Conservation (phyloP, 2,113 vertebrate genomes). For the Bubo blakistoni region DNA sequence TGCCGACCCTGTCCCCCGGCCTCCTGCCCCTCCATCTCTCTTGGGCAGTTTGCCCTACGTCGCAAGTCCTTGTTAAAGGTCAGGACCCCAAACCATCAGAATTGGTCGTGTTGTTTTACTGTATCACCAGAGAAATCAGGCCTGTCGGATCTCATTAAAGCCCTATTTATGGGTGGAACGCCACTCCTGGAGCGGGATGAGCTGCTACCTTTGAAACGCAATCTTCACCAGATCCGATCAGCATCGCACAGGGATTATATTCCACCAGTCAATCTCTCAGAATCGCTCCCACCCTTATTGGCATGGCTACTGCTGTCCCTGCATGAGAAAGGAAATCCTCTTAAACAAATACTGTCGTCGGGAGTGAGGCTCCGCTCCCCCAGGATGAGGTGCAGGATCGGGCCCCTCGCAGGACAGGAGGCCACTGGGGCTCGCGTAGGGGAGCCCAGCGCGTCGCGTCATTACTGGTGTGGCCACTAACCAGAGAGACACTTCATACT, state of each 20-base stretch:
- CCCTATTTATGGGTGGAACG: conserved; percentile 27
- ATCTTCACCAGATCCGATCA: conserved; percentile 15
- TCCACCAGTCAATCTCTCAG: conserved; percentile 11
- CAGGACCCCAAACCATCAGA: conserved; percentile 79
- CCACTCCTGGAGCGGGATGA: conserved; percentile 14
- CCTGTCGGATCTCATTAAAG: conserved; percentile 69
- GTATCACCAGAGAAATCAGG: conserved; percentile 70
- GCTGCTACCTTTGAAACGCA: conserved; percentile 56
- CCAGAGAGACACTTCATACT: not conserved
- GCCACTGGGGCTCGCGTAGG: rapidly evolving
- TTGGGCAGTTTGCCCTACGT: conserved; percentile 82
- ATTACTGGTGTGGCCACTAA: not conserved
- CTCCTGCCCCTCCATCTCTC: conserved; percentile 75
- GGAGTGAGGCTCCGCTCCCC: not conserved
- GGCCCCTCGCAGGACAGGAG: not conserved
- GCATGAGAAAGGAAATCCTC: conserved; percentile 45
- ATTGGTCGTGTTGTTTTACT: conserved; percentile 66
- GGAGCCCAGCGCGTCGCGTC: not conserved
- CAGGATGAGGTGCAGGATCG: not conserved
- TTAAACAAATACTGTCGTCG: not conserved
- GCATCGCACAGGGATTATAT: conserved; percentile 9
- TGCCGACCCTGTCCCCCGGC: conserved; percentile 78
- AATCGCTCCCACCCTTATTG: conserved; percentile 31
- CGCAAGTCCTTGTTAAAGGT: conserved; percentile 81
- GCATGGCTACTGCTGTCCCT: not conserved